These are phyloP conservation scores for Anoplophora glabripennis DNA, from an alignment of 1,140 invertebrate species.

Conservation along the genomic window DNA sequence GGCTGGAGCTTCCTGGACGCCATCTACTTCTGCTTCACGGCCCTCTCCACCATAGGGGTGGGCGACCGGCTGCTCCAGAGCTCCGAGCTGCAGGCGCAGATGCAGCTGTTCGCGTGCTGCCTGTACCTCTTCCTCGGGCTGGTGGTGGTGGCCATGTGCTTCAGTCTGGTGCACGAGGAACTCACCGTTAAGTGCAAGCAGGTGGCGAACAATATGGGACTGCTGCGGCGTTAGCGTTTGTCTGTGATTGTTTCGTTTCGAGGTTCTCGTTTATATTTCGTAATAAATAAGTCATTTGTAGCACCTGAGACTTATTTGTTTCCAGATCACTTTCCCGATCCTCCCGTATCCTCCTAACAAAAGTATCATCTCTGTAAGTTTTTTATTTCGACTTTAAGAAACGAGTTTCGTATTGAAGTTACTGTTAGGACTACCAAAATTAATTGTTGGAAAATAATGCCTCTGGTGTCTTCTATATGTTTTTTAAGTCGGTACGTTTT, in stretches of 20 bases:
- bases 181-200: constrained; percentile 70
- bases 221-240: constrained; percentile 23
- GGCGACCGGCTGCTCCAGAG: constrained; percentile 76
- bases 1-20: constrained; percentile 80
- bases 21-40: constrained; percentile 86
- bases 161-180: constrained; percentile 88
- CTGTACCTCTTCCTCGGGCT: constrained; percentile 84
- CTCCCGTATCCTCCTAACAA: too few species aligned
- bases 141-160: constrained; percentile 88
- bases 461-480: too few species aligned
- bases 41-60: constrained; percentile 82
- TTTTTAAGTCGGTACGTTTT: too few species aligned
- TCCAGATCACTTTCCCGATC: too few species aligned
- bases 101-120: constrained; percentile 79
- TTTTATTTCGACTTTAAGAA: too few species aligned
- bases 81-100: constrained; percentile 59
- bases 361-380: too few species aligned
- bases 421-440: too few species aligned
- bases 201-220: constrained; percentile 35
- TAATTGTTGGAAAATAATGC: too few species aligned
- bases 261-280: too few species aligned
- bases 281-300: too few species aligned
- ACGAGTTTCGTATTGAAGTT: too few species aligned
- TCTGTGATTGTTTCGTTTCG: background rate
- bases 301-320: too few species aligned